Base-by-base conservation (phyloP, 2,888 invertebrate genomes). In the Tuberolachnus salignus region DNA sequence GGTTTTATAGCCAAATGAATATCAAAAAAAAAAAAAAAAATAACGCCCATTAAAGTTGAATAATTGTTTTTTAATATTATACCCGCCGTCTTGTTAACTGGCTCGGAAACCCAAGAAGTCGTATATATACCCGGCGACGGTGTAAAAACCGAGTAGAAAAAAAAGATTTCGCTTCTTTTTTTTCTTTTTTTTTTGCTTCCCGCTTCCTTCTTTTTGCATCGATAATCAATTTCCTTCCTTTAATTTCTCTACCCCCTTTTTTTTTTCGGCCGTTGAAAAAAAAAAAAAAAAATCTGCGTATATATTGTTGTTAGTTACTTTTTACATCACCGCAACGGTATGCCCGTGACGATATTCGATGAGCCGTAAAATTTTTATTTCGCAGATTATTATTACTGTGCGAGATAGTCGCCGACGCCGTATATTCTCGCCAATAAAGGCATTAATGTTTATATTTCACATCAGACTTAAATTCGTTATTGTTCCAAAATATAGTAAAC, bases 1-100 rank as follows among this genome's bases (percentile, higher is more conserved):
- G 78, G 78, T 78, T 78, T 78, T 78, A 78, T 78, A 69, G 78
- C 78, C 78, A 78, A 78, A 78, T 78, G 78, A 78, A 69, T 78
- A 78, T 78, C 78, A 69, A 78, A 34, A 34, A 34, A 78, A 78
- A 69, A 78, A 78, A 69, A 78, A 34, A 34, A 34, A 78, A 78
- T 78, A 78, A 78, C 69, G 78, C 59, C 78, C 78, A 78, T 78
- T 78, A 78, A 78, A 78, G 69, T 78, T 78, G 78, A 78, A 78
- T 78, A 78, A 78, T 78, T 78, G 78, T 78, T 78, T 78, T 78
- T 78, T 78, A 78, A 78, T 78, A 34, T 34, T 34, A 78, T 16
- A 78, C 42, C 42, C 59, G 21, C 78, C 59, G 42, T 34, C 49
- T 42, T 59, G 78, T 69, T 78, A 78, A 78, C 78, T 67, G 78